A percentile compares a stretch with the other conserved stretches of the same genome.
These are phyloP conservation scores for Argyra leucocephala DNA, from an alignment of 2,888 invertebrate species.

Conservation along the genomic window DNA sequence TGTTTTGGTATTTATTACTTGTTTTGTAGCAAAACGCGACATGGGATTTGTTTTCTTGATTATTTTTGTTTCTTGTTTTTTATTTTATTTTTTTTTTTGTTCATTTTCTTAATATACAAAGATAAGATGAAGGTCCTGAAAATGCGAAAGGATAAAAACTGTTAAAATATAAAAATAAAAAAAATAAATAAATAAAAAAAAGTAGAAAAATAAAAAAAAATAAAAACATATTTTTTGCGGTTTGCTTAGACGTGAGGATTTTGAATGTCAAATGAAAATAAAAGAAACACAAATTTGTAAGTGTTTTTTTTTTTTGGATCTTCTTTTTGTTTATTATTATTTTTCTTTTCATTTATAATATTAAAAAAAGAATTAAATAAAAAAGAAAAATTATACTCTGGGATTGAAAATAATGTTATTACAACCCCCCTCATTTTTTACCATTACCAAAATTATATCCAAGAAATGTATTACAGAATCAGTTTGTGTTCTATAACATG, in stretches of 20 bases:
- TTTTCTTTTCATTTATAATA: not conserved
- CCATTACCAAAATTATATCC: too few relatives aligned
- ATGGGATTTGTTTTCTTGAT: not conserved
- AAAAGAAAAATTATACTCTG: not conserved
- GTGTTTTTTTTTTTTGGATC: not conserved
- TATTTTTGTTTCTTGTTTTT: not conserved
- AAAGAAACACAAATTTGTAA: not conserved
- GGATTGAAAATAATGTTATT: not conserved
- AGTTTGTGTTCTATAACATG: too few relatives aligned
- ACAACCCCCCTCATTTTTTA: too few relatives aligned
- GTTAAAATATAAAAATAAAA: not conserved
- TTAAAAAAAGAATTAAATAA: not conserved
- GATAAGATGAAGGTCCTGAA: not conserved
- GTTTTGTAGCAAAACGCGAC: not conserved
- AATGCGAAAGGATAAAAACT: slow-evolving; percentile 2
- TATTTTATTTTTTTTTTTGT: too few relatives aligned
- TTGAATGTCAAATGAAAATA: not conserved
- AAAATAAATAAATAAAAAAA: too few relatives aligned
- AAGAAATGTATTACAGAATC: too few relatives aligned
- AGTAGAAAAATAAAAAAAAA: not conserved
- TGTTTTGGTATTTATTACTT: not conserved
- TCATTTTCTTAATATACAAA: not conserved
- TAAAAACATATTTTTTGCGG: not conserved
- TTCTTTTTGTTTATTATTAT: not conserved
- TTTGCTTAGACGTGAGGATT: not conserved